Evolutionary conservation across 1,140 invertebrate genomes (phyloP), one percentile per base, ranked within the genome.

Genomic region (Danaus plexippus): DNA sequence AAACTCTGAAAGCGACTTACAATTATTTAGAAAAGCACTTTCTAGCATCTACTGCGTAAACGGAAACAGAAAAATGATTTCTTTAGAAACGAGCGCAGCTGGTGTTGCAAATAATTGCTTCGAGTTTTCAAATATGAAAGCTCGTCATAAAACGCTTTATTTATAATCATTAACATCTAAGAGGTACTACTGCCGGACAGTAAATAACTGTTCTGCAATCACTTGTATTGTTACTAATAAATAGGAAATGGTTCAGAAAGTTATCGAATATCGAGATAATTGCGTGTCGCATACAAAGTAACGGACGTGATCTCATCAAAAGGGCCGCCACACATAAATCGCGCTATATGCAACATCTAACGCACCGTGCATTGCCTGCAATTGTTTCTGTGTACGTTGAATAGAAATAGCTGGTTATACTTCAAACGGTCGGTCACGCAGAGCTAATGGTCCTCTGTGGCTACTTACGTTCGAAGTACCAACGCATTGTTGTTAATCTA

Each of bases 281-380:
- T 71, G 75, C 64, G 57, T 62, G 69, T 75, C 65, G 81, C 78
- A 86, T 85, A 85, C 81, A 80, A 80, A 83, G 74, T 81, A 71
- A 75, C 69, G 47, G 61, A 46, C 73, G 75, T 83, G 81, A 86
- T 82, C 75, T 85, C 83, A 86, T 86, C 83, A 86, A 86, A 85
- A 66, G 72, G 67, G 75, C 83, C 81, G 83, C 78, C 22, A 71
- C 71, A 70, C 75, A 76, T 78, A 75, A 80, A 80, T 74, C 71
- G 67, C 63, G 66, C 67, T 73, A 69, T 75, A 73, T 76, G 72
- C 68, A 73, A 77, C 71, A 76, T 72, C 74, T 80, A 74, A 77
- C 72, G 69, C 43, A 43, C 65, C 74, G 68, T 69, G 52, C 60
- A 63, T 58, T 45, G 52, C 43, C 59, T 65, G 59, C 79, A 65